Percentiles rank a stretch among this genome's conserved stretches.
Conservation (phyloP, 2,888 invertebrate species). For the Athetis lepigone region DNA sequence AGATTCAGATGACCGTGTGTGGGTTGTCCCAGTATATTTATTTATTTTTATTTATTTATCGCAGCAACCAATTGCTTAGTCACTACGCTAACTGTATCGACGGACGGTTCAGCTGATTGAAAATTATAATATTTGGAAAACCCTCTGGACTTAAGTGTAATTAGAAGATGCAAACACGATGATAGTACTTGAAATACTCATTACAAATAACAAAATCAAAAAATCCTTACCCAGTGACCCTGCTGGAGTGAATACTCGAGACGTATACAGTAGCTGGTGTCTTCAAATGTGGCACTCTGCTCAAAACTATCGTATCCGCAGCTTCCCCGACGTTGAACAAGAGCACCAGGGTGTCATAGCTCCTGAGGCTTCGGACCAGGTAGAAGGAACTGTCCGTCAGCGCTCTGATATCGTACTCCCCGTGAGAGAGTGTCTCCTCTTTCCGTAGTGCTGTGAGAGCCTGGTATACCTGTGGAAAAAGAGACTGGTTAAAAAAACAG, state of each 20-base stretch:
- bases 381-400: slow-evolving; percentile 78
- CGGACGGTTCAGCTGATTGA: too few relatives aligned
- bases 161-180: too few relatives aligned
- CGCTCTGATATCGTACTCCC: slow-evolving; percentile 81
- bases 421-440: slow-evolving; percentile 80
- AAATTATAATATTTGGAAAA: too few relatives aligned
- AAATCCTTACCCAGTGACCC: slow-evolving; percentile 72
- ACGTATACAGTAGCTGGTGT: slow-evolving; percentile 72
- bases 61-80: too few relatives aligned
- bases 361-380: slow-evolving; percentile 75
- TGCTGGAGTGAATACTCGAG: slow-evolving; percentile 78
- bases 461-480: slow-evolving; percentile 87
- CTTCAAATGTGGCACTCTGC: slow-evolving; percentile 67
- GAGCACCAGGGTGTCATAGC: slow-evolving; percentile 78
- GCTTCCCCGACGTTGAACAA: slow-evolving; percentile 88
- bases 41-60: too few relatives aligned
- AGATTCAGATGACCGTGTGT: too few relatives aligned
- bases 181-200: too few relatives aligned
- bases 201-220: slow-evolving; percentile 1
- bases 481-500: not conserved
- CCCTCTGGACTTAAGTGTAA: too few relatives aligned
- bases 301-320: slow-evolving; percentile 80
- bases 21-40: too few relatives aligned
- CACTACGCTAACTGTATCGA: too few relatives aligned
- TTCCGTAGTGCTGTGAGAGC: slow-evolving; percentile 86